Base-by-base conservation (phyloP, 2,797 vertebrate genomes). In the Phataginus tricuspis region DNA sequence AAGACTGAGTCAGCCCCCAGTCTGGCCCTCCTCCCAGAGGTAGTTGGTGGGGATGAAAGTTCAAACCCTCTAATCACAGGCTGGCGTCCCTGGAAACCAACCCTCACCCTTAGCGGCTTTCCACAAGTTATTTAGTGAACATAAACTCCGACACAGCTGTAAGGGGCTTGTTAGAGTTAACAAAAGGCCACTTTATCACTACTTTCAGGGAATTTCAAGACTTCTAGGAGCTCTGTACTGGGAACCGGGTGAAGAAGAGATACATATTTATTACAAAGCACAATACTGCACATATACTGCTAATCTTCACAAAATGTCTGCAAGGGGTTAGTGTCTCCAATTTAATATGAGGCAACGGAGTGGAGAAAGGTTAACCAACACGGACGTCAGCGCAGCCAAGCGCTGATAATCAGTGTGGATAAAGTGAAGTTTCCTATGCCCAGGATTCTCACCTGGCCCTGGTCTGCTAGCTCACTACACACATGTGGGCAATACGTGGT, bases 361-460 rank as follows among this genome's bases (percentile, higher is more conserved):
- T 0, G 49, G 51, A 18, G 19, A 72, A 72, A 51, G 1, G 23
- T 61, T 85, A 59, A 72, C 7, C 2, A 51, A 21, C 14, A 37
- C 2, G 9, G 15, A 12, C 1, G 19, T 53, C 10, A 39, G 8
- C 13, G 16, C 29, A 34, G 2, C 14, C 3, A 34, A 25, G 0
- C 31, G 5, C 4, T 69, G 11, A 51, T 78, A 66, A 71, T 61
- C 18, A 45, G 42, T 45, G 42, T 45, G 42, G 42, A 45, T 45
- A 45, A 45, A 45, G 42, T 45, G 42, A 45, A 45, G 42, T 8
- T 45, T 45, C 42, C 42, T 45, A 45, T 45, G 42, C 42, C 8
- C 42, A 45, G 42, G 42, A 45, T 45, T 45, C 42, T 45, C 8
- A 45, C 42, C 42, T 45, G 42, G 42, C 42, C 42, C 42, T 45